A percentile compares a stretch with the other conserved stretches of the same genome.
Conservation (phyloP, 2,113 vertebrate species). For the Eubucco bourcierii region DNA sequence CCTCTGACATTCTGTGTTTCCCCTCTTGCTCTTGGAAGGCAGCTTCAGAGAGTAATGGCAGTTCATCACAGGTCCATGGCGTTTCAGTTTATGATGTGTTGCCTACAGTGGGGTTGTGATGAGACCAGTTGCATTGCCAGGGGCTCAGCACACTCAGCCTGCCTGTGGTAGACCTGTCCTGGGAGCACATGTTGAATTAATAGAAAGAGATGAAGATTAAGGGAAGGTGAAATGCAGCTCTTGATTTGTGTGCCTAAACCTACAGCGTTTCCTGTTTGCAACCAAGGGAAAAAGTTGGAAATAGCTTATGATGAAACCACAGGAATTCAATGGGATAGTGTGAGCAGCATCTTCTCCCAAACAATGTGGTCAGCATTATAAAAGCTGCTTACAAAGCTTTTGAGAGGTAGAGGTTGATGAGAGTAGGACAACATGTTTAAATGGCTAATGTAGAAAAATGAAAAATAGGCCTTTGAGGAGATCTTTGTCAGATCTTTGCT, state of each 20-base stretch:
- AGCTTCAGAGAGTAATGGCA: neutral
- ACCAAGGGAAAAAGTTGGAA: neutral
- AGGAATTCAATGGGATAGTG: neutral
- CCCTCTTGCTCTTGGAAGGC: neutral
- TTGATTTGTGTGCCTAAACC: neutral
- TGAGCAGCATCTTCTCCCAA: neutral
- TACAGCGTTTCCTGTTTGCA: neutral
- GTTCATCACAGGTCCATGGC: accelerated
- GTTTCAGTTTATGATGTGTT: neutral
- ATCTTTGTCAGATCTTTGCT: neutral
- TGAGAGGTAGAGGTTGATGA: neutral
- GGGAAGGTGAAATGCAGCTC: neutral
- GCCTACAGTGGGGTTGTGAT: neutral
- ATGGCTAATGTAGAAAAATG: neutral
- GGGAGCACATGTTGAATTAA: neutral
- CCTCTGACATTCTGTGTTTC: neutral
- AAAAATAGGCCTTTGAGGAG: neutral
- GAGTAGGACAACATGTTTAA: neutral
- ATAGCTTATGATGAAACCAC: neutral
- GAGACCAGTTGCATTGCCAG: neutral
- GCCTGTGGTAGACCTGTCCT: neutral
- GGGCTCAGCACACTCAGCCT: neutral
- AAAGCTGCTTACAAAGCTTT: neutral
- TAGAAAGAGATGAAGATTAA: neutral
- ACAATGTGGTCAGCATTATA: neutral